Evolutionary conservation across 2,113 vertebrate genomes (phyloP).

Genomic region (Lagopus muta): DNA sequence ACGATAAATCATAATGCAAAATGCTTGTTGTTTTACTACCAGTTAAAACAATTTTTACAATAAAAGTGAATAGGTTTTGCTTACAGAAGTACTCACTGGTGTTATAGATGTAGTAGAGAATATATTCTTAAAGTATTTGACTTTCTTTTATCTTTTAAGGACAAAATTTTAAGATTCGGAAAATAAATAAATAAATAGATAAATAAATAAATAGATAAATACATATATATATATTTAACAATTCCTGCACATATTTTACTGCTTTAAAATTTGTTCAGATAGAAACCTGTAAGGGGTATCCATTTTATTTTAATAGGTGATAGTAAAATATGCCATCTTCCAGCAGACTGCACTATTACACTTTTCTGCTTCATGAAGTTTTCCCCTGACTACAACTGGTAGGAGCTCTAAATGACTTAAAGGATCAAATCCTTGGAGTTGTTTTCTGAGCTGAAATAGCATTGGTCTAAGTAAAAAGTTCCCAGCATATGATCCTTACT

Average conservation of each 20-base stretch:
- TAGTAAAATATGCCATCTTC: slow-evolving; percentile 24
- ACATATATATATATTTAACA: too few species aligned
- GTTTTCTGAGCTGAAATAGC: neutral
- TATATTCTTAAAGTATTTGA: slow-evolving; percentile 16
- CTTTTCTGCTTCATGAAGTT: slow-evolving; percentile 45
- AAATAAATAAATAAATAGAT: neutral
- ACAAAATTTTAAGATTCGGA: slow-evolving; percentile 1
- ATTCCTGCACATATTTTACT: slow-evolving; percentile 20
- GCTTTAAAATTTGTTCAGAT: slow-evolving; percentile 50
- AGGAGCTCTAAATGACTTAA: neutral
- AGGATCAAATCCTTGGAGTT: neutral
- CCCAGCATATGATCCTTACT: neutral
- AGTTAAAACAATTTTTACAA: neutral
- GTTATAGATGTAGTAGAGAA: neutral
- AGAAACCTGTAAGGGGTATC: slow-evolving; percentile 2
- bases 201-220: too few species aligned
- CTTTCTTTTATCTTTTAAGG: slow-evolving; percentile 26
- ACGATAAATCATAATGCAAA: neutral
- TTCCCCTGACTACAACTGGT: slow-evolving; percentile 25
- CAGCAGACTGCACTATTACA: slow-evolving; percentile 8
- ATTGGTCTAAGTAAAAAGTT: neutral
- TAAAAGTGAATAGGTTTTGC: neutral
- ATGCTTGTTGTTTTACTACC: neutral
- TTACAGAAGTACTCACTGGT: neutral
- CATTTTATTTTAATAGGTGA: slow-evolving; percentile 32